Conservation (phyloP, 1,140 invertebrate genomes). For the Drosophila grimshawi region DNA sequence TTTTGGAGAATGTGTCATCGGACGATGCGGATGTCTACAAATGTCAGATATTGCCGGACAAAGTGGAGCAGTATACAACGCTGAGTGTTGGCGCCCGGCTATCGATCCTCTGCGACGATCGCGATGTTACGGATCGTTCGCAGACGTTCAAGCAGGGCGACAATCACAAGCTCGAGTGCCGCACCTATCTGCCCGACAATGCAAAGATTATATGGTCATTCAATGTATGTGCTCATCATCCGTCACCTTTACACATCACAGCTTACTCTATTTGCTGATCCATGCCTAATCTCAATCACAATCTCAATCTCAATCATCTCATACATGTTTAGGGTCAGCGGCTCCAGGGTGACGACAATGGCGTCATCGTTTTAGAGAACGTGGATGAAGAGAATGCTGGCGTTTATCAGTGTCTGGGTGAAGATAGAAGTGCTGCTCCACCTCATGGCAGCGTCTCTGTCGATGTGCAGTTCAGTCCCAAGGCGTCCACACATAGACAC, state of each 20-base stretch:
- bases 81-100: slow-evolving; percentile 59
- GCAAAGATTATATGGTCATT: slow-evolving; percentile 76
- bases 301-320: not conserved
- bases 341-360: slow-evolving; percentile 51
- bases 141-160: slow-evolving; percentile 80
- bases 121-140: slow-evolving; percentile 74
- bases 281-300: too few species aligned
- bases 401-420: slow-evolving; percentile 76
- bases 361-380: slow-evolving; percentile 61
- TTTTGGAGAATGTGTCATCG: slow-evolving; percentile 43
- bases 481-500: slow-evolving; percentile 75
- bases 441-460: slow-evolving; percentile 70
- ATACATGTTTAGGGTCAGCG: slow-evolving; percentile 57
- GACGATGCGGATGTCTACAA: slow-evolving; percentile 77
- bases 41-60: slow-evolving; percentile 68
- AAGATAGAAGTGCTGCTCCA: slow-evolving; percentile 67
- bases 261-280: not conserved
- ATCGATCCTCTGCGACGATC: slow-evolving; percentile 75
- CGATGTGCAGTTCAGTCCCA: slow-evolving; percentile 74
- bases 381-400: slow-evolving; percentile 69
- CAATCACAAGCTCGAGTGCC: slow-evolving; percentile 71
- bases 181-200: slow-evolving; percentile 46
- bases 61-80: slow-evolving; percentile 56
- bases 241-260: not conserved
- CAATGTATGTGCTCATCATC: slow-evolving; percentile 65